Evolutionary conservation across 2,888 invertebrate species (phyloP).

Genomic region (Dastarcus helophoroides): DNA sequence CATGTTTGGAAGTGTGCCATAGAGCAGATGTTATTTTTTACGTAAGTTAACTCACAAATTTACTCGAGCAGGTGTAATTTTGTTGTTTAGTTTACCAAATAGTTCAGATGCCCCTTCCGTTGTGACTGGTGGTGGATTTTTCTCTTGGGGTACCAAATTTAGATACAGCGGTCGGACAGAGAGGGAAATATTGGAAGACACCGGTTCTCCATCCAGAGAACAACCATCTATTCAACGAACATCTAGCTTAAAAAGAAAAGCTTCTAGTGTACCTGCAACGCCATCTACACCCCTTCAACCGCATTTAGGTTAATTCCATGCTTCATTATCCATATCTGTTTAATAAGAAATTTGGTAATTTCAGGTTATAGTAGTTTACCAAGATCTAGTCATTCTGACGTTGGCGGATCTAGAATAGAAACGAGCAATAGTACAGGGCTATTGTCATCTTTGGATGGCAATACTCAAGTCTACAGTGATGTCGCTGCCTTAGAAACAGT

Average conservation of each 20-base stretch:
- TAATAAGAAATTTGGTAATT: constrained; percentile 6
- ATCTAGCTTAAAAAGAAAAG: constrained; percentile 57
- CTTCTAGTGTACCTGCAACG: constrained; percentile 78
- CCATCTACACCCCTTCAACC: constrained; percentile 73
- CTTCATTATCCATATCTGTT: not conserved
- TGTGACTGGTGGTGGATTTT: constrained; percentile 81
- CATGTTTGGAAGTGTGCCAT: constrained; percentile 97
- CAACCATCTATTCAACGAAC: constrained; percentile 42
- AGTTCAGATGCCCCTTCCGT: constrained; percentile 75
- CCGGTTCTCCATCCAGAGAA: constrained; percentile 52
- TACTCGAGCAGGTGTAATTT: too few species aligned
- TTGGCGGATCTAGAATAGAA: constrained; percentile 35
- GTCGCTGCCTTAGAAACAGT: constrained; percentile 51
- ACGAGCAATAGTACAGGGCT: constrained; percentile 32
- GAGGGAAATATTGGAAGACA: constrained; percentile 78
- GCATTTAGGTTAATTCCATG: constrained; percentile 44
- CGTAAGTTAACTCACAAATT: too few species aligned
- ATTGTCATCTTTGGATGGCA: constrained; percentile 32
- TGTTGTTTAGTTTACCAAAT: constrained; percentile 57
- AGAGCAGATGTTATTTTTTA: constrained; percentile 96
- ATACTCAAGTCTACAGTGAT: constrained; percentile 32
- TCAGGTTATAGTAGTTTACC: constrained; percentile 77
- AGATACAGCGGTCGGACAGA: constrained; percentile 88
- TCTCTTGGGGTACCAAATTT: constrained; percentile 91
- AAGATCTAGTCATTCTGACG: constrained; percentile 69